Evolutionary conservation across 2,797 vertebrate genomes (phyloP).

Genomic region (Alectoris magna): DNA sequence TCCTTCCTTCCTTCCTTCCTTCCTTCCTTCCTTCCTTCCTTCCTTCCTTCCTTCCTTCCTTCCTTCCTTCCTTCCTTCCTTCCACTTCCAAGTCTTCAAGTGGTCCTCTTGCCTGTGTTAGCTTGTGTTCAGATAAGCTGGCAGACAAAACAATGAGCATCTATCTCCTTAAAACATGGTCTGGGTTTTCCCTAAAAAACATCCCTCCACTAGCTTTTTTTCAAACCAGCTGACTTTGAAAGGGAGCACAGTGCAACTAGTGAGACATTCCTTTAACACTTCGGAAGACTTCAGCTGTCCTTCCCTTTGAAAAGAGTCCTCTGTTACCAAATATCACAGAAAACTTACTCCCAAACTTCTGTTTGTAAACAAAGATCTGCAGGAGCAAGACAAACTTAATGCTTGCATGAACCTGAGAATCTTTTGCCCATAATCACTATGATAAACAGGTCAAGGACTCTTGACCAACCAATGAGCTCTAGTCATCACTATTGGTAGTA

Average conservation of each 20-base stretch:
- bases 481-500: neutral
- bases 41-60: too few species aligned
- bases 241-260: neutral
- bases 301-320: neutral
- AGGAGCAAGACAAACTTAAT: neutral
- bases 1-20: too few species aligned
- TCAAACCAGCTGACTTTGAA: neutral
- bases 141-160: neutral
- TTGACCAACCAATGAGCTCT: neutral
- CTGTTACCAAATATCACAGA: neutral
- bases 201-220: neutral
- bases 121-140: neutral
- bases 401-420: neutral
- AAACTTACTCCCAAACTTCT: neutral
- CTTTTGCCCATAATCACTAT: neutral
- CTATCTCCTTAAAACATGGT: neutral
- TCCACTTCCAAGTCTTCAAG: neutral
- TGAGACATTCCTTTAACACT: neutral
- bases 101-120: neutral
- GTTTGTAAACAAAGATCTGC: neutral
- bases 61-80: too few species aligned
- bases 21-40: too few species aligned
- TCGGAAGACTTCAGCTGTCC: neutral
- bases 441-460: neutral
- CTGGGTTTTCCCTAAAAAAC: neutral